Evolutionary conservation across 2,888 invertebrate species (phyloP).

Genomic region (Altica lythri): DNA sequence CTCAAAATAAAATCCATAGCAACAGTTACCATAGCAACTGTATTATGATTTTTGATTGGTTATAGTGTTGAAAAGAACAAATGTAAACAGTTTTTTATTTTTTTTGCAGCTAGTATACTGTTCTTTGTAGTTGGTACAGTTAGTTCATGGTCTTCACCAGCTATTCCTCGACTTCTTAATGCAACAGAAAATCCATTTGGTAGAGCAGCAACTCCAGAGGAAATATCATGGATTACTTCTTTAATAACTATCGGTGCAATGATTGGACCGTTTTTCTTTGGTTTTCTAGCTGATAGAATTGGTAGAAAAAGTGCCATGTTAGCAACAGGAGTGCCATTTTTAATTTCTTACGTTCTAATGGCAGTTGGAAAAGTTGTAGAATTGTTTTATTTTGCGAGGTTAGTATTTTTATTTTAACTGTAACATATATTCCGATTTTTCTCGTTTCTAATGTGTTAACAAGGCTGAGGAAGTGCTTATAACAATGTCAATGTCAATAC

Average conservation of each 20-base stretch:
- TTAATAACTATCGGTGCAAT: slow-evolving; percentile 59
- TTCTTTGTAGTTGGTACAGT: slow-evolving; percentile 30
- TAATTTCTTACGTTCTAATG: slow-evolving; percentile 71
- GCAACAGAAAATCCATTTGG: slow-evolving; percentile 28
- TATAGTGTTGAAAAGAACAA: too few relatives aligned
- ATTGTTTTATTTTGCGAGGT: slow-evolving; percentile 63
- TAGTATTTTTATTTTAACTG: slow-evolving; percentile 4
- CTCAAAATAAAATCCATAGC: too few relatives aligned
- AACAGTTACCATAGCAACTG: too few relatives aligned
- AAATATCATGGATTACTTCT: slow-evolving; percentile 62
- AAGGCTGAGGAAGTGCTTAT: neutral
- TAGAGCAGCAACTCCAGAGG: slow-evolving; percentile 45
- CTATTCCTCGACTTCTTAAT: slow-evolving; percentile 22
- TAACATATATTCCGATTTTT: too few relatives aligned
- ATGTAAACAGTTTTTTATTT: too few relatives aligned
- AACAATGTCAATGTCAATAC: neutral
- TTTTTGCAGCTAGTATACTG: slow-evolving; percentile 31
- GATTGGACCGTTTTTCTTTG: slow-evolving; percentile 72
- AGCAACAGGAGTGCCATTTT: slow-evolving; percentile 66
- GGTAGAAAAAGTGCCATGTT: slow-evolving; percentile 73
- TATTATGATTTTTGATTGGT: too few relatives aligned
- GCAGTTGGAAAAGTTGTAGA: slow-evolving; percentile 60
- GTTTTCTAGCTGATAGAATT: slow-evolving; percentile 66
- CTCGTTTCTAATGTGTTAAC: too few relatives aligned
- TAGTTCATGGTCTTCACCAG: slow-evolving; percentile 35